phyloP scores from a whole-genome alignment of 2,113 vertebrate genomes.

The Bufo gargarizans region DNA sequence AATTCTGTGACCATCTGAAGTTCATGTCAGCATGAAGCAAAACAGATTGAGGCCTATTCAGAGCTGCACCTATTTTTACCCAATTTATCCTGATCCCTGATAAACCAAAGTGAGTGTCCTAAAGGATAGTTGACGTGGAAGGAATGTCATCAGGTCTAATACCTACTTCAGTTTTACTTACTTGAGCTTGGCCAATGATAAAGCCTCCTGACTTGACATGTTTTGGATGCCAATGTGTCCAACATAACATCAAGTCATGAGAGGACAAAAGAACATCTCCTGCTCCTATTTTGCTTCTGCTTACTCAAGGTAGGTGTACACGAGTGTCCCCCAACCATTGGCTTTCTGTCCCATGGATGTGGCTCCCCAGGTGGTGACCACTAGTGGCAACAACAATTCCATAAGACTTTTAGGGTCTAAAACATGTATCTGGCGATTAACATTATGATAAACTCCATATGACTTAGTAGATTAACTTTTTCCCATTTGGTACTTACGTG shows the following conservation, averaged over 20 bases:
- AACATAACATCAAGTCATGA: neutral
- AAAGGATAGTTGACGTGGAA: neutral
- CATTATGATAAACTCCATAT: too few relatives aligned
- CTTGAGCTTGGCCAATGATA: neutral
- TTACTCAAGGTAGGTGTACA: neutral
- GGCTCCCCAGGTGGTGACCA: neutral
- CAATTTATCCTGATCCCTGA: neutral
- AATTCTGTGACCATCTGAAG: neutral
- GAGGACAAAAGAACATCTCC: neutral
- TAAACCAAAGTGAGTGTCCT: neutral
- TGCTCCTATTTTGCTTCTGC: neutral
- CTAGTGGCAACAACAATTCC: too few relatives aligned
- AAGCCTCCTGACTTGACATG: neutral
- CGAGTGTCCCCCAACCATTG: neutral
- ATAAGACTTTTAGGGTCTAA: neutral
- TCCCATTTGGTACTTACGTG: too few relatives aligned
- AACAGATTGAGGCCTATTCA: neutral
- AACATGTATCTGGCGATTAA: neutral
- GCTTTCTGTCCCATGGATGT: too few relatives aligned
- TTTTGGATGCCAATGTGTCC: neutral
- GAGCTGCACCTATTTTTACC: neutral
- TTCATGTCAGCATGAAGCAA: neutral
- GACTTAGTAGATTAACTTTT: too few relatives aligned
- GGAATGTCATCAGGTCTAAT: neutral
- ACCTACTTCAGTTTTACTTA: neutral